phyloP scores from a whole-genome alignment of 2,113 vertebrate genomes.

The Cairina moschata region DNA sequence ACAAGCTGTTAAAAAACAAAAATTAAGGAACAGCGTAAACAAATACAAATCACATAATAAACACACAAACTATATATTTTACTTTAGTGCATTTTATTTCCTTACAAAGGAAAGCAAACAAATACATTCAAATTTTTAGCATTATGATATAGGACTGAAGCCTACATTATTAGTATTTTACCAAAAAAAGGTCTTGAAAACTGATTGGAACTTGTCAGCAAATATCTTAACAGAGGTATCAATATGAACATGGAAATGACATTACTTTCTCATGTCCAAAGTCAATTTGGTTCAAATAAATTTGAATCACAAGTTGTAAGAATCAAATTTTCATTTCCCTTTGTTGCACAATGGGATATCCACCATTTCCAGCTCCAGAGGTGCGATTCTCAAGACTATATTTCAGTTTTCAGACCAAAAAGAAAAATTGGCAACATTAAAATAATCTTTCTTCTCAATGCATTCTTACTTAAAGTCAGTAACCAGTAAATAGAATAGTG shows the following conservation, averaged over 20 bases:
- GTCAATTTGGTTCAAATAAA: background rate
- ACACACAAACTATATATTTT: background rate
- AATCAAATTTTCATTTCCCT: background rate
- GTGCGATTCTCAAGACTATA: background rate
- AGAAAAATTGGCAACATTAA: background rate
- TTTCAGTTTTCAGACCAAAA: background rate
- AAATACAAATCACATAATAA: background rate
- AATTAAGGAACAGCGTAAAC: background rate
- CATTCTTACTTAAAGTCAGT: background rate
- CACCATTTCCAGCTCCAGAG: background rate
- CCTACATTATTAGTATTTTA: background rate
- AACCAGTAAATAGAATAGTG: background rate
- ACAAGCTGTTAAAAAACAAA: conserved; percentile 82
- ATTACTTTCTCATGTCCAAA: background rate
- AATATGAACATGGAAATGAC: background rate
- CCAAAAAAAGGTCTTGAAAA: background rate
- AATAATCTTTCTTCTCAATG: background rate
- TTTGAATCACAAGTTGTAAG: background rate
- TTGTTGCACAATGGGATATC: background rate
- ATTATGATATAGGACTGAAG: background rate
- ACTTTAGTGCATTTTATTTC: background rate
- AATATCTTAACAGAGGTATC: background rate
- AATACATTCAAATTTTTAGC: background rate
- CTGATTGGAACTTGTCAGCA: background rate
- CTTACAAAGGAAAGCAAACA: background rate